Evolutionary conservation across 2,888 invertebrate species (phyloP), one percentile per base, ranked within the genome.

Genomic region (Pemphredon lugubris): DNA sequence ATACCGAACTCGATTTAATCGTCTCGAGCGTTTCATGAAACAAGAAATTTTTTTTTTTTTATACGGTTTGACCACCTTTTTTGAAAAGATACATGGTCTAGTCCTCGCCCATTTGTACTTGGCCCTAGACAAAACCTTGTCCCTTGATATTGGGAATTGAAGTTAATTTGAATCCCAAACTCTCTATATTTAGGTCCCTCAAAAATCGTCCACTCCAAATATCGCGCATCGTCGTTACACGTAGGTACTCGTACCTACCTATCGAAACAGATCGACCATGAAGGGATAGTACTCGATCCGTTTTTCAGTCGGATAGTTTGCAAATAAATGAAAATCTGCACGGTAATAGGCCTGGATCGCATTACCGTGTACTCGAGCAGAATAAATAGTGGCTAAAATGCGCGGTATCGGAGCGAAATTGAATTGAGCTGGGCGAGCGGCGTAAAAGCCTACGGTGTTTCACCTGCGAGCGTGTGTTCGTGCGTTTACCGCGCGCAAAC

Each of bases 321-420:
- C 60, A 71, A 78, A 78, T 73, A 76, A 78, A 75, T 79, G 63
- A 78, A 76, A 70, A 76, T 76, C 68, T 63, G 60, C 64, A 26
- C 53, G 57, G 55, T 74, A 72, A 80, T 79, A 70, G 72, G 60
- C 40, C 51, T 63, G 64, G 79, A 80, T 80, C 72, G 76, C 65
- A 77, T 80, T 81, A 79, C 63, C 76, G 55, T 63, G 73, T 67
- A 66, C 67, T 72, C 57, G 60, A 53, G 63, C 66, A 78, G 72
- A 77, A 79, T 79, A 73, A 79, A 82, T 72, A 75, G 69, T 60
- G 77, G 42, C 70, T 72, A 73, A 77, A 80, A 80, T 75, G 75
- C 47, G 50, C 44, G 34, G 30, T 23, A 44, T 21, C 21, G 39
- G 42, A 42, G 40, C 37, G 47, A 68, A 73, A 76, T 74, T 64